Conservation (phyloP, 2,113 vertebrate species). For the Oncorhynchus tshawytscha region DNA sequence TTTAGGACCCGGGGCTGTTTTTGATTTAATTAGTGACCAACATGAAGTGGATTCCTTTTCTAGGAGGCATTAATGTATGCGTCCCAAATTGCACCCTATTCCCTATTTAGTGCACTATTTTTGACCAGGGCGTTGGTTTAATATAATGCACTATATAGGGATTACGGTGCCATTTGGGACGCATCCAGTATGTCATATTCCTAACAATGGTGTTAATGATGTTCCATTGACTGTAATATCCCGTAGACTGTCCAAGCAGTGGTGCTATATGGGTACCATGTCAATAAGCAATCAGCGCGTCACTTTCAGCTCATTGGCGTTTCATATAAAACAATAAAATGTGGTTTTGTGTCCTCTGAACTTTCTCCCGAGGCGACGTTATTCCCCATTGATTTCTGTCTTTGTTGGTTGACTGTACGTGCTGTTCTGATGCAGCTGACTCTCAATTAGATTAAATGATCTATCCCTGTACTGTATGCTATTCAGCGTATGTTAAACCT, state of each 20-base stretch:
- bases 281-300: conserved; percentile 83
- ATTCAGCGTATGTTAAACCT: not conserved
- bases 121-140: no score
- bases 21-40: conserved; percentile 77
- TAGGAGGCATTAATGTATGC: conserved; percentile 18
- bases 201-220: conserved; percentile 57
- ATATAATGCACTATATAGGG: no score
- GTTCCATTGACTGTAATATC: conserved; percentile 51
- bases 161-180: no score
- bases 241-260: conserved; percentile 38
- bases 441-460: conserved; percentile 18
- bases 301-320: conserved; percentile 49
- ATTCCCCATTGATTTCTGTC: conserved; percentile 54
- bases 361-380: conserved; percentile 46
- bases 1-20: conserved; percentile 68
- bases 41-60: conserved; percentile 65
- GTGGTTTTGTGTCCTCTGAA: conserved; percentile 50
- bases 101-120: no score
- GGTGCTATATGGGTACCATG: conserved; percentile 39
- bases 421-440: conserved; percentile 33
- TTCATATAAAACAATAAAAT: conserved; percentile 64
- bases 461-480: not conserved
- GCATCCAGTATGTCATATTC: conserved; percentile 72
- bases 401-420: conserved; percentile 50
- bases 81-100: not conserved